Base-by-base conservation (phyloP, 2,113 vertebrate species). In the Daboia siamensis region DNA sequence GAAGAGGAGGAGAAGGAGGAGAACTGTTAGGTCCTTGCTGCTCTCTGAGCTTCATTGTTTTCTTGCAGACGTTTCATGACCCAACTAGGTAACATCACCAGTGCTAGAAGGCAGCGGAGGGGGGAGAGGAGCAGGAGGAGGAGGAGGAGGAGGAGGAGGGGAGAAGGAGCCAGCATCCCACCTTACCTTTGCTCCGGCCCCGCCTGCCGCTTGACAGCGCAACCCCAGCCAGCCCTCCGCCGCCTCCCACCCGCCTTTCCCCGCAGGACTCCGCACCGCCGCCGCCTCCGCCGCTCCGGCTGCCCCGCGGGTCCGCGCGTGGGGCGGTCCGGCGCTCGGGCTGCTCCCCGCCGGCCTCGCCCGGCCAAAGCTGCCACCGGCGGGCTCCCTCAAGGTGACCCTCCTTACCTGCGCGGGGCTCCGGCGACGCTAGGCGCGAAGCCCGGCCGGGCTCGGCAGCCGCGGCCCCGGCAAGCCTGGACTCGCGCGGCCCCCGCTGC, bases 1-100 rank as follows among this genome's bases (percentile, higher is more conserved):
- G 48, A 15, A 15, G 55, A 56, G 55, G 54, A 55, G 13, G 55
- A 20, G 55, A 17, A 56, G 55, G 17, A 56, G 4, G 54, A 56
- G 55, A 2, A 13, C 20, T 20, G 17, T 56, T 5, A 5, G 3
- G 20, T 0, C 0, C 1, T 56, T 56, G 17, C 1, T 56, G 17
- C 15, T 56, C 55, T 20, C 55, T 56, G 4, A 56, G 4, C 55
- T 56, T 0, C 17, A 1, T 1, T 5, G 55, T 56, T 56, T 56
- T 56, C 55, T 20, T 56, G 55, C 1, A 56, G 55, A 20, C 17
- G 0, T 20, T 56, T 56, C 55, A 56, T 20, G 0, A 56, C 55
- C 55, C 4, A 56, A 56, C 4, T 6, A 56, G 55, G 17, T 5
- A 20, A 56, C 17, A 5, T 56, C 17, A 56, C 20, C 55, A 56